These are phyloP conservation scores for Drosophila demipolita DNA, from an alignment of 2,888 invertebrate genomes.

Conservation along the genomic window DNA sequence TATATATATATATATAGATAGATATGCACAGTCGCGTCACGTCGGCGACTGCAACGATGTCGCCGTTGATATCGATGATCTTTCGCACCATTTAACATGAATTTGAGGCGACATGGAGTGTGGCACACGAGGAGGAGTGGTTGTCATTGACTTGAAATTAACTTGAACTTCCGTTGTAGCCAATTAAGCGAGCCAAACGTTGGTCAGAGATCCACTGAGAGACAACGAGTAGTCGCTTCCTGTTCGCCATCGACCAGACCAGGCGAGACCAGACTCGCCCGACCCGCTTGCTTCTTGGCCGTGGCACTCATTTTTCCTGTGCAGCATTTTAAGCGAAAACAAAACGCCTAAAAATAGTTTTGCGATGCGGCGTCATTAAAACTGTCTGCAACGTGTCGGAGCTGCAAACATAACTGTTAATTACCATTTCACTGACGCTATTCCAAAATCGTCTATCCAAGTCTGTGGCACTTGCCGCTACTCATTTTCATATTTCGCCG, in stretches of 20 bases:
- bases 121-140: slow-evolving; percentile 3
- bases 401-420: slow-evolving; percentile 80
- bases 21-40: slow-evolving; percentile 7
- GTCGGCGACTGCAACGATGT: slow-evolving; percentile 23
- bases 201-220: slow-evolving; percentile 25
- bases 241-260: slow-evolving; percentile 17
- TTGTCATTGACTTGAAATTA: slow-evolving; percentile 55
- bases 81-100: slow-evolving; percentile 69
- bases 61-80: slow-evolving; percentile 57
- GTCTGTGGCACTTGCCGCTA: slow-evolving; percentile 8
- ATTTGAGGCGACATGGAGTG: slow-evolving; percentile 34
- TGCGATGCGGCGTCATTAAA: slow-evolving; percentile 51
- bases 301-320: slow-evolving; percentile 17
- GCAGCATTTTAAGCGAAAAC: slow-evolving; percentile 29
- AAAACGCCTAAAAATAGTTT: slow-evolving; percentile 68
- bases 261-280: background rate
- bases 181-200: slow-evolving; percentile 65
- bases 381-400: slow-evolving; percentile 72
- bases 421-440: slow-evolving; percentile 67
- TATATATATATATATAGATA: slow-evolving; percentile 6
- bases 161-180: slow-evolving; percentile 70
- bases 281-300: slow-evolving; percentile 9
- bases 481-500: slow-evolving; percentile 72
- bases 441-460: slow-evolving; percentile 8
- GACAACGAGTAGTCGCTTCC: slow-evolving; percentile 45